Evolutionary conservation across 2,113 vertebrate genomes (phyloP).

Genomic region (Notarius quadriscutis): DNA sequence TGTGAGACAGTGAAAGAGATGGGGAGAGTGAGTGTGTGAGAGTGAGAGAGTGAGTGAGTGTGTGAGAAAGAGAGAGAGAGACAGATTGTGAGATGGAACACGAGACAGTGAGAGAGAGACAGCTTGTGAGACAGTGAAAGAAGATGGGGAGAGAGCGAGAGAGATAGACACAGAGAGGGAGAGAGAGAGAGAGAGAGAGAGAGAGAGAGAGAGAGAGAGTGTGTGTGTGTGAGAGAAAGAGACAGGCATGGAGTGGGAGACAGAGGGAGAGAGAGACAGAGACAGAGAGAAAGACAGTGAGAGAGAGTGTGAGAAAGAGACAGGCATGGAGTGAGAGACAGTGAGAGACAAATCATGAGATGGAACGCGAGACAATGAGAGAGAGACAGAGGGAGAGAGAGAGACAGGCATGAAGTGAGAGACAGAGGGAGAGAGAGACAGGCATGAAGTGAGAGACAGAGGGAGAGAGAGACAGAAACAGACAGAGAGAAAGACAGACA

Average conservation of each 20-base stretch:
- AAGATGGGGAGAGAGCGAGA: no score
- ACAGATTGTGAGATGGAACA: no score
- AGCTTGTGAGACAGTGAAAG: no score
- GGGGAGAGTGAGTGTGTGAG: neutral
- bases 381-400: neutral
- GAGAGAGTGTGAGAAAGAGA: neutral
- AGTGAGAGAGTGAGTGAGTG: no score
- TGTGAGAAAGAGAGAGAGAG: no score
- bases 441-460: neutral
- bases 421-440: neutral
- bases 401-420: neutral
- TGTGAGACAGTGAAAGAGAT: neutral
- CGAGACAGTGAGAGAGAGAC: no score
- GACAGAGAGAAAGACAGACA: neutral
- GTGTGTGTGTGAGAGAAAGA: no score
- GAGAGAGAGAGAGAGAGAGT: neutral
- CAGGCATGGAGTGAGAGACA: neutral
- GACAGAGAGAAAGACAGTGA: no score
- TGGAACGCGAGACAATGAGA: neutral
- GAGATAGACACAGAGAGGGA: no score
- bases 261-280: no score
- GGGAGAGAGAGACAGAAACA: neutral
- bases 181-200: neutral
- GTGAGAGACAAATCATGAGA: neutral
- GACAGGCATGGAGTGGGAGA: no score